Conservation (phyloP, 2,797 vertebrate genomes). For the Xenentodon cancila region DNA sequence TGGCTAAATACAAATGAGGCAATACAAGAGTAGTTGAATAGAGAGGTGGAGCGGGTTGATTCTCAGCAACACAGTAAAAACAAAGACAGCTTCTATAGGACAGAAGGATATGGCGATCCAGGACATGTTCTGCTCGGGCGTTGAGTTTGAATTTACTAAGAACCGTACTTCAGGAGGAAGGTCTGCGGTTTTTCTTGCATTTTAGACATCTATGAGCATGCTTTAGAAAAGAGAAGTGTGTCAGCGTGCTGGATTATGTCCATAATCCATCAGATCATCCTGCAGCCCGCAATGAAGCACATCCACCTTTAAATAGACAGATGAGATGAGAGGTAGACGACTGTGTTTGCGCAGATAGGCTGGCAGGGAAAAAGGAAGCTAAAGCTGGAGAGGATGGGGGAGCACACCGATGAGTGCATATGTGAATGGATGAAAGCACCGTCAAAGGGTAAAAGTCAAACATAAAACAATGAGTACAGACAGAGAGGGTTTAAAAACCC, state of each 20-base stretch:
- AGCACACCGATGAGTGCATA: constrained; percentile 8
- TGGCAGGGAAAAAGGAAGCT: constrained; percentile 30
- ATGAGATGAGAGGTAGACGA: constrained; percentile 58
- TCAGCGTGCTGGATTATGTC: constrained; percentile 75
- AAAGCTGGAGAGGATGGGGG: neutral
- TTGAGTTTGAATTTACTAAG: constrained; percentile 25
- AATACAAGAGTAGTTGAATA: too few species aligned
- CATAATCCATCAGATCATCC: constrained; percentile 83
- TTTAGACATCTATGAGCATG: constrained; percentile 45
- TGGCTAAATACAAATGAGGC: too few species aligned
- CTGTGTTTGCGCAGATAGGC: constrained; percentile 31
- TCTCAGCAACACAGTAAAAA: neutral
- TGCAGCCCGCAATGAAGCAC: constrained; percentile 58
- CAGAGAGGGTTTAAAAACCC: constrained; percentile 15
- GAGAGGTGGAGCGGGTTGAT: too few species aligned
- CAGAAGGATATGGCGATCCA: constrained; percentile 17
- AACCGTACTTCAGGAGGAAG: constrained; percentile 36
- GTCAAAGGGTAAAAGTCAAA: constrained; percentile 21
- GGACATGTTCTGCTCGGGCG: neutral
- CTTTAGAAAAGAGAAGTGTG: constrained; percentile 62
- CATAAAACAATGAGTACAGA: constrained; percentile 20
- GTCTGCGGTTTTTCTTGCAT: constrained; percentile 47
- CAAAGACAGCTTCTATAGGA: neutral
- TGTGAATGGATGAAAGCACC: constrained; percentile 32
- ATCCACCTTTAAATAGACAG: constrained; percentile 75